Conservation (phyloP, 2,888 invertebrate species). For the Parnassius orleans region DNA sequence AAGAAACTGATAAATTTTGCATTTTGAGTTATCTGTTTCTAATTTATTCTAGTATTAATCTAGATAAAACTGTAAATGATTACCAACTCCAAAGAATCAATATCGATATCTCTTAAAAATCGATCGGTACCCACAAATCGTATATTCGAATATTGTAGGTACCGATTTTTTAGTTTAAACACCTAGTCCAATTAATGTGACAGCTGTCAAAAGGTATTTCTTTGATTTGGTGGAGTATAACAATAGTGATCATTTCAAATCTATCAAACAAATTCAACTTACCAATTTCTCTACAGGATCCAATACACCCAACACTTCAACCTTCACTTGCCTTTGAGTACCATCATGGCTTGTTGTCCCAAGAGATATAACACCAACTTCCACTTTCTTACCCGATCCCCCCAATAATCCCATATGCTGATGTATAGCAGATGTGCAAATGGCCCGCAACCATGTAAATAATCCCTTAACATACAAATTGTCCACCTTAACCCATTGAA, state of each 20-base stretch:
- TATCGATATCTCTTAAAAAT: too few relatives aligned
- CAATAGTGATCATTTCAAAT: background rate
- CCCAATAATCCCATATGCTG: conserved; percentile 88
- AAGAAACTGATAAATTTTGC: too few relatives aligned
- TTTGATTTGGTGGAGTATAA: too few relatives aligned
- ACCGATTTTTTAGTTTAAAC: too few relatives aligned
- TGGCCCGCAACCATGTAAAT: conserved; percentile 83
- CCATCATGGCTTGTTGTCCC: conserved; percentile 92
- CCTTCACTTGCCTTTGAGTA: conserved; percentile 89
- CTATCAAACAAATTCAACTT: conserved; percentile 30
- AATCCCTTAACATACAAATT: conserved; percentile 80
- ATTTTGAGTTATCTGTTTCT: too few relatives aligned
- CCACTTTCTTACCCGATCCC: conserved; percentile 85
- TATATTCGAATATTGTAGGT: too few relatives aligned
- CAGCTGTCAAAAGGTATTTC: too few relatives aligned
- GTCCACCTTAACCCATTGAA: conserved; percentile 91
- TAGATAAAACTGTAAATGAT: too few relatives aligned
- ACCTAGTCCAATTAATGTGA: too few relatives aligned
- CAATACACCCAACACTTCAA: conserved; percentile 91
- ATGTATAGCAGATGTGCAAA: conserved; percentile 90
- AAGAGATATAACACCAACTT: conserved; percentile 92
- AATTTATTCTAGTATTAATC: too few relatives aligned
- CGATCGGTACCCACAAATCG: too few relatives aligned
- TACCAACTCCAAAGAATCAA: too few relatives aligned
- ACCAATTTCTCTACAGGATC: conserved; percentile 86